phyloP scores from a whole-genome alignment of 2,888 invertebrate genomes.

The Lampropteryx suffumata region DNA sequence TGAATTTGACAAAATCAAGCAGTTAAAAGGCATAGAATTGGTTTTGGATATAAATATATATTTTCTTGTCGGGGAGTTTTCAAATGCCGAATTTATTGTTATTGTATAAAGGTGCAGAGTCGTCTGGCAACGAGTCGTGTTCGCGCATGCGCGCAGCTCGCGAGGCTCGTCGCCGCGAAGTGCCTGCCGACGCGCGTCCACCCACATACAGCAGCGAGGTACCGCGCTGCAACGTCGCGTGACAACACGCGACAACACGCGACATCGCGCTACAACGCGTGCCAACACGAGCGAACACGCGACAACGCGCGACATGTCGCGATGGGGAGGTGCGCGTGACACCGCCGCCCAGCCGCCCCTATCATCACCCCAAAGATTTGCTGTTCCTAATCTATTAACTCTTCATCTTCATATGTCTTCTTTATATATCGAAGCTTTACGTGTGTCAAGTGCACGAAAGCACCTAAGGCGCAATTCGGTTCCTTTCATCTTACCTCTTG shows the following conservation, averaged over 20 bases:
- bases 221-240: constrained; percentile 69
- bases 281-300: background rate
- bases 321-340: constrained; percentile 43
- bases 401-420: background rate
- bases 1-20: too few relatives aligned
- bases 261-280: too few relatives aligned
- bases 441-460: too few relatives aligned
- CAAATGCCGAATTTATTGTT: background rate
- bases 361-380: background rate
- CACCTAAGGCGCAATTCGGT: too few relatives aligned
- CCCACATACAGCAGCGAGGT: constrained; percentile 80
- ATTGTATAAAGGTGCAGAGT: constrained; percentile 58
- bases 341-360: constrained; percentile 19
- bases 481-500: too few relatives aligned
- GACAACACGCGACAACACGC: background rate
- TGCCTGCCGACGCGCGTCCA: constrained; percentile 65
- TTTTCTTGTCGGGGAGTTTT: too few relatives aligned
- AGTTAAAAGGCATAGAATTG: too few relatives aligned
- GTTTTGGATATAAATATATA: too few relatives aligned
- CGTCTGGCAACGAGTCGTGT: constrained; percentile 74
- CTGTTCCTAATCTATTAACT: constrained; percentile 5
- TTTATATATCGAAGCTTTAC: background rate
- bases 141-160: constrained; percentile 73
- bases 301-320: constrained; percentile 1
- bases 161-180: constrained; percentile 72